These are phyloP conservation scores for Callinectes sapidus DNA, from an alignment of 2,888 invertebrate species.

Conservation along the genomic window DNA sequence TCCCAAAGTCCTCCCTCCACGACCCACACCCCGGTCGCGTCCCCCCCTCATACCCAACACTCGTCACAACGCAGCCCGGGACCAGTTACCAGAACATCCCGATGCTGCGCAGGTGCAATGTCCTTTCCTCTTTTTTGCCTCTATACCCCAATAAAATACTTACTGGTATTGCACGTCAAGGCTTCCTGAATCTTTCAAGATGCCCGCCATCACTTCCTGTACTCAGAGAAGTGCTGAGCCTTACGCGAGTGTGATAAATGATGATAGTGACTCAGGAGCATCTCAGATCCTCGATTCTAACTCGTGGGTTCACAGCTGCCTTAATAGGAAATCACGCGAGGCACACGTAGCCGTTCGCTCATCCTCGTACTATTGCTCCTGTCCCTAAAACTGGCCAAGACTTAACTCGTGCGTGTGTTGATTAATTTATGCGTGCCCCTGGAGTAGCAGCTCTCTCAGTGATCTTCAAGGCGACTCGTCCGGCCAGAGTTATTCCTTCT, in stretches of 20 bases:
- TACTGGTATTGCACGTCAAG: not conserved
- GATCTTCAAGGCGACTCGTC: not conserved
- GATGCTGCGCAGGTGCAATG: not conserved
- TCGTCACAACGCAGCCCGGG: not conserved
- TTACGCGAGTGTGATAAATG: not conserved
- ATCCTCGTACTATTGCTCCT: not conserved
- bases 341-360: not conserved
- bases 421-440: not conserved
- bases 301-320: conserved; percentile 19
- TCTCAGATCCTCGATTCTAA: not conserved
- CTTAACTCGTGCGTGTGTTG: not conserved
- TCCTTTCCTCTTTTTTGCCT: not conserved
- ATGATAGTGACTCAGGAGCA: not conserved
- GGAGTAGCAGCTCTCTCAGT: not conserved
- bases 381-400: not conserved
- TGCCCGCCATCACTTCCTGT: not conserved
- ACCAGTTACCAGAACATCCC: not conserved
- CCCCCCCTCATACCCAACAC: not conserved
- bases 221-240: not conserved
- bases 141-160: not conserved
- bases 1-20: not conserved
- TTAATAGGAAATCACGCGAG: conserved; percentile 18
- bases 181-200: not conserved
- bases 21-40: not conserved
- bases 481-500: not conserved